Evolutionary conservation across 2,888 invertebrate genomes (phyloP).

Genomic region (Spodoptera picta): DNA sequence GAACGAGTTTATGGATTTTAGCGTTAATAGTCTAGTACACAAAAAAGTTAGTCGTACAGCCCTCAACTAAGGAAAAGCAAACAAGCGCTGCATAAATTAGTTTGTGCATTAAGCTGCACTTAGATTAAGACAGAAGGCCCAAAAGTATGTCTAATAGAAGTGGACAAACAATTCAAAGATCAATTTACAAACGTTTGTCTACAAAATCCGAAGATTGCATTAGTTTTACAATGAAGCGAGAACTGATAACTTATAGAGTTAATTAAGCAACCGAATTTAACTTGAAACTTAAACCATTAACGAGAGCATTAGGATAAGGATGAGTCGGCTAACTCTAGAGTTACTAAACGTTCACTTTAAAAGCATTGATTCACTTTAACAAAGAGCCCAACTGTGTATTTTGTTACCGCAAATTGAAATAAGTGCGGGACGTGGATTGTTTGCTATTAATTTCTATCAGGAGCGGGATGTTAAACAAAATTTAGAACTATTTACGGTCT

Average conservation of each 20-base stretch:
- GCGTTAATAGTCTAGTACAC: slow-evolving; percentile 41
- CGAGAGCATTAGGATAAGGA: slow-evolving; percentile 60
- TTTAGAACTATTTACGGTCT: slow-evolving; percentile 12
- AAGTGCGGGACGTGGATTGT: slow-evolving; percentile 29
- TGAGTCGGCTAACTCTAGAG: slow-evolving; percentile 46
- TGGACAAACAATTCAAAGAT: slow-evolving; percentile 8
- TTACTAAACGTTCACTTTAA: slow-evolving; percentile 53
- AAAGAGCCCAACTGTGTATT: slow-evolving; percentile 27
- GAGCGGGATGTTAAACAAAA: slow-evolving; percentile 26
- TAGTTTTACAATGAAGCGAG: slow-evolving; percentile 58
- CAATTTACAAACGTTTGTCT: slow-evolving; percentile 9
- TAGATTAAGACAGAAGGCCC: not conserved
- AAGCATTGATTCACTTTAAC: slow-evolving; percentile 51
- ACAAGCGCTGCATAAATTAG: not conserved
- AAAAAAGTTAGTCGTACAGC: slow-evolving; percentile 23
- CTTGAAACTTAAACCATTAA: slow-evolving; percentile 67
- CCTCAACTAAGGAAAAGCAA: slow-evolving; percentile 4
- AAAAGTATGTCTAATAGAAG: not conserved
- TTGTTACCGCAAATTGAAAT: slow-evolving; percentile 35
- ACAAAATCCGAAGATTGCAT: slow-evolving; percentile 38
- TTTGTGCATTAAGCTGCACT: not conserved
- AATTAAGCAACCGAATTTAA: slow-evolving; percentile 63
- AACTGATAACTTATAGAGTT: slow-evolving; percentile 61
- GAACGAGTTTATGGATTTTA: slow-evolving; percentile 48
- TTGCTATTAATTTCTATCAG: slow-evolving; percentile 47